Conservation (phyloP, 1,140 invertebrate species). For the Sitobion miscanthi region DNA sequence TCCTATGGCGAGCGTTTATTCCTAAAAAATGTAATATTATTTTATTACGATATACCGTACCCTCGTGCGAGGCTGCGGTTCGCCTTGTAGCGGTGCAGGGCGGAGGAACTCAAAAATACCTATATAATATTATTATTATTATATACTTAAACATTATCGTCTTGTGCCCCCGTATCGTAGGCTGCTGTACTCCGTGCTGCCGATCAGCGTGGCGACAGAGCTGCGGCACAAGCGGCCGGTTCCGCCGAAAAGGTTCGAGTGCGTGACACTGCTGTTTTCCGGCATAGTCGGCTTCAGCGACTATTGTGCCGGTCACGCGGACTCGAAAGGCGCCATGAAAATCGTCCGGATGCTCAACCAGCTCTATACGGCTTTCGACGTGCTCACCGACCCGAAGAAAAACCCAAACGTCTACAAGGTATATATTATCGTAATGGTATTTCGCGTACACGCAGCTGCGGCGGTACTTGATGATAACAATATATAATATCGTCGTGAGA, state of each 20-base stretch:
- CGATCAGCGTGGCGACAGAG: slow-evolving; percentile 91
- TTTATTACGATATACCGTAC: neutral
- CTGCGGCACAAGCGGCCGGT: slow-evolving; percentile 88
- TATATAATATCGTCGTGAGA: neutral
- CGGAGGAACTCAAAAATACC: neutral
- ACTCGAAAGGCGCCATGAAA: slow-evolving; percentile 88
- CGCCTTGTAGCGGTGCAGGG: too few species aligned
- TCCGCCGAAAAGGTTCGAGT: slow-evolving; percentile 83
- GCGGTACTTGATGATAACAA: too few species aligned
- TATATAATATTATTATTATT: too few species aligned
- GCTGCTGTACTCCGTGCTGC: slow-evolving; percentile 91
- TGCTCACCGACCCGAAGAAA: slow-evolving; percentile 86
- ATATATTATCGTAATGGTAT: slow-evolving; percentile 63
- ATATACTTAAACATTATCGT: too few species aligned
- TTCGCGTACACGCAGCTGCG: too few species aligned
- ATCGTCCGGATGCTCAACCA: slow-evolving; percentile 91
- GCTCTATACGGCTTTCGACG: slow-evolving; percentile 89
- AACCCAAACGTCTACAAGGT: slow-evolving; percentile 97
- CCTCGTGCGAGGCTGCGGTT: too few species aligned
- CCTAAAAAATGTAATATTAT: neutral
- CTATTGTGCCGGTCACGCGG: slow-evolving; percentile 84
- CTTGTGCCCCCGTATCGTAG: slow-evolving; percentile 63
- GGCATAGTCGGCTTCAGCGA: slow-evolving; percentile 92
- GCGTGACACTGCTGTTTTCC: slow-evolving; percentile 90
- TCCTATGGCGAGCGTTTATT: too few species aligned